Evolutionary conservation across 35 echinoderm and acorn worm genomes (phyloP).

Genomic region (Amphiura filiformis): DNA sequence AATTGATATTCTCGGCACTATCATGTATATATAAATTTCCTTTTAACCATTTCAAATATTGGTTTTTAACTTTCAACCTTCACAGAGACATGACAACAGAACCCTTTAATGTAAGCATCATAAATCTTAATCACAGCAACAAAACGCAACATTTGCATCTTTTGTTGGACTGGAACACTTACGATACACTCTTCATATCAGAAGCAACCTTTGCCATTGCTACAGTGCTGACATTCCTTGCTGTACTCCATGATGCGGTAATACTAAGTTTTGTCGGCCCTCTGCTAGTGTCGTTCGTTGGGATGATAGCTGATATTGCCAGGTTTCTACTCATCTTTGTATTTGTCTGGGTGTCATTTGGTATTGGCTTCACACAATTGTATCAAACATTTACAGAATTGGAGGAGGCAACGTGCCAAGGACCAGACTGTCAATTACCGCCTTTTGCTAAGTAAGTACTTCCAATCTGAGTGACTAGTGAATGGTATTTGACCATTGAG

Average conservation of each 20-base stretch:
- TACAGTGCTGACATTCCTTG: constrained; percentile 49
- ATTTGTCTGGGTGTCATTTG: constrained; percentile 70
- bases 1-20: too few relatives aligned
- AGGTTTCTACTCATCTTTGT: constrained; percentile 60
- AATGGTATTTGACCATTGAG: too few relatives aligned
- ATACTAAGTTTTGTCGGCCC: constrained; percentile 61
- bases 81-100: too few relatives aligned
- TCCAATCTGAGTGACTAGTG: neutral
- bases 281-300: constrained; percentile 56
- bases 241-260: constrained; percentile 44
- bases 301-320: constrained; percentile 45
- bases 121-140: too few relatives aligned
- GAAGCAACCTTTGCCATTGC: constrained; percentile 53
- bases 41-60: too few relatives aligned
- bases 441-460: constrained; percentile 21
- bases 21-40: too few relatives aligned
- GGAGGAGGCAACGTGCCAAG: constrained; percentile 25
- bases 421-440: neutral
- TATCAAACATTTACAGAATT: constrained; percentile 46
- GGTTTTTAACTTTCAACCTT: too few relatives aligned
- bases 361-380: constrained; percentile 61
- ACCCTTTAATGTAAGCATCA: too few relatives aligned
- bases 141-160: too few relatives aligned
- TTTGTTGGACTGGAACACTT: constrained; percentile 8
- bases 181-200: constrained; percentile 23